phyloP scores from a whole-genome alignment of 1,140 invertebrate genomes.

The Drosophila ercepeae region DNA sequence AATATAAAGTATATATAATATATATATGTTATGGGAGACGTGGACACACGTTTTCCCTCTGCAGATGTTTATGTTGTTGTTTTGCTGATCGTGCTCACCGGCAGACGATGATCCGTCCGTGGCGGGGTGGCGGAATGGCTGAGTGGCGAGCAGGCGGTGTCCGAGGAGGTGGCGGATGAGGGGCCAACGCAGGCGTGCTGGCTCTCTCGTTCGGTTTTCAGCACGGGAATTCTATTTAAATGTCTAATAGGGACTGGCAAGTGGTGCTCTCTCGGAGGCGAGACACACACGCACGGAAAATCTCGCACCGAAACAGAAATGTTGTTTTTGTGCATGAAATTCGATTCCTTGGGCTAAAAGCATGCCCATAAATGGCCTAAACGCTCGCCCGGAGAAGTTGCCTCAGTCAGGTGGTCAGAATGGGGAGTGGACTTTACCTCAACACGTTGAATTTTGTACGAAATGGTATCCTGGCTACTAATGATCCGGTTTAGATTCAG shows the following conservation, averaged over 20 bases:
- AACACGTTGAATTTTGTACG: constrained; percentile 9
- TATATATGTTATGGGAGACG: constrained; percentile 3
- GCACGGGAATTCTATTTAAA: constrained; percentile 71
- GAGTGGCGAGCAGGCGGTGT: not conserved
- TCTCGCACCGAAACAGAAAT: constrained; percentile 51
- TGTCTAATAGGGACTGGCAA: constrained; percentile 65
- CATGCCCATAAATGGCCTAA: constrained; percentile 71
- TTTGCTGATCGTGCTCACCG: constrained; percentile 31
- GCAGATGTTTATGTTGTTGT: constrained; percentile 23
- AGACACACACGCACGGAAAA: constrained; percentile 22
- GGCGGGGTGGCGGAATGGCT: too few species aligned
- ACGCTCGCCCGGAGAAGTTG: constrained; percentile 5
- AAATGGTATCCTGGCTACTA: constrained; percentile 1
- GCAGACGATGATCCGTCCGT: constrained; percentile 3
- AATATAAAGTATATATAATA: constrained; percentile 11
- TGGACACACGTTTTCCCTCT: constrained; percentile 40
- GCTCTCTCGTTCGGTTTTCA: constrained; percentile 43
- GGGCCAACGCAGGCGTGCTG: constrained; percentile 1
- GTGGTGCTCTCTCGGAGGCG: constrained; percentile 52
- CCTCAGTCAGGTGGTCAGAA: not conserved
- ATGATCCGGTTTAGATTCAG: constrained; percentile 6
- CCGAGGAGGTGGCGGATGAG: not conserved
- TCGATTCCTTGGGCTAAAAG: constrained; percentile 62
- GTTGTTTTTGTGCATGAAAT: constrained; percentile 75
- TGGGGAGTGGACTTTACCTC: constrained; percentile 10